These are phyloP conservation scores for Mactra quadrangularis DNA, from an alignment of 1,140 invertebrate species.

Conservation along the genomic window DNA sequence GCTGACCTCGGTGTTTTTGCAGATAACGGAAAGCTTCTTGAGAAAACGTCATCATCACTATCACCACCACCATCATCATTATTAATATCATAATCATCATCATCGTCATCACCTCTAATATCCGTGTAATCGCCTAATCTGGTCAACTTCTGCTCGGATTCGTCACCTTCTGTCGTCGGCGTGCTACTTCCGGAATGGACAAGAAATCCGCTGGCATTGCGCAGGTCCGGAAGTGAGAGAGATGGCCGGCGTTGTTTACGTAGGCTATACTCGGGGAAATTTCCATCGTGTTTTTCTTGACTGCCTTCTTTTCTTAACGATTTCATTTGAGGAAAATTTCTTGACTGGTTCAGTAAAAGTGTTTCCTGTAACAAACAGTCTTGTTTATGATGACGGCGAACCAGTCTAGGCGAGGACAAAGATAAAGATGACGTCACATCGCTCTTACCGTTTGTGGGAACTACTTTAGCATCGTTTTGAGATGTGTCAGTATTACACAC, in stretches of 20 bases:
- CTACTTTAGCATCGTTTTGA: too few species aligned
- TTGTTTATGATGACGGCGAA: conserved; percentile 37
- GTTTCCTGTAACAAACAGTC: conserved; percentile 51
- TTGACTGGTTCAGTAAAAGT: conserved; percentile 20
- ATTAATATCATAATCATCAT: conserved; percentile 16
- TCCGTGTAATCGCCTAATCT: neutral
- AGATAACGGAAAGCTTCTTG: conserved; percentile 1
- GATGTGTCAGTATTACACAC: too few species aligned
- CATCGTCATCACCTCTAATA: neutral
- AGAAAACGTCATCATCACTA: conserved; percentile 31
- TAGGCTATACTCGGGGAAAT: conserved; percentile 26
- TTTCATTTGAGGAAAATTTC: conserved; percentile 33
- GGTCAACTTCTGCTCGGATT: neutral
- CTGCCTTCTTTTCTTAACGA: neutral
- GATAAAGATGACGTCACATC: conserved; percentile 26
- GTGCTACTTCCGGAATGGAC: conserved; percentile 49
- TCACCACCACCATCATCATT: conserved; percentile 23
- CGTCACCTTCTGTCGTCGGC: conserved; percentile 16
- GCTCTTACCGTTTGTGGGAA: neutral
- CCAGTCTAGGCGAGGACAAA: conserved; percentile 34
- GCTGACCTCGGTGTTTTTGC: neutral
- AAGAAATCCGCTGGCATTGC: conserved; percentile 47
- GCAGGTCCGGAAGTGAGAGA: conserved; percentile 58
- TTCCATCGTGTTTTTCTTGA: neutral
- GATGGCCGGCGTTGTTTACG: conserved; percentile 38